Evolutionary conservation across 2,113 vertebrate species (phyloP).

Genomic region (Chiloscyllium plagiosum): DNA sequence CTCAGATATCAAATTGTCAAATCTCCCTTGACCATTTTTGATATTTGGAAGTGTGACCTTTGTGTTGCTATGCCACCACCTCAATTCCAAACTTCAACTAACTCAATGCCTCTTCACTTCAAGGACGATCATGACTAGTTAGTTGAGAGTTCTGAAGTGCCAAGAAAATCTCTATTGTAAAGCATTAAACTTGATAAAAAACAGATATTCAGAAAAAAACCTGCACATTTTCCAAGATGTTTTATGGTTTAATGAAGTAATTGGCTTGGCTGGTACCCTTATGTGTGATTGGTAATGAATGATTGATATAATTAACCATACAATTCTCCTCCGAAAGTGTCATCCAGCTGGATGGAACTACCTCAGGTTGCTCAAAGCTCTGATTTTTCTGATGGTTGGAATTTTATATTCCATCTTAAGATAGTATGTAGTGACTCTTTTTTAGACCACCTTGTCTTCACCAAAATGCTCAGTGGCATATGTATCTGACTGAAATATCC

Average conservation of each 20-base stretch:
- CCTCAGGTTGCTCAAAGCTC: neutral
- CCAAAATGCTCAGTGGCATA: neutral
- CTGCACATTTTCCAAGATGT: neutral
- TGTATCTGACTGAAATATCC: neutral
- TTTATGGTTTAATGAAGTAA: neutral
- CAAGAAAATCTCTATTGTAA: neutral
- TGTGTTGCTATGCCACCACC: neutral
- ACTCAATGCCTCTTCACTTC: neutral
- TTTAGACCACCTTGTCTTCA: neutral
- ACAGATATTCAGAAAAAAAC: neutral
- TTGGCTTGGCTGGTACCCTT: neutral
- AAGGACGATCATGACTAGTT: neutral
- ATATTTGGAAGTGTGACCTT: neutral
- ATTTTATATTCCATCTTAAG: neutral
- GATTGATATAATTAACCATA: neutral
- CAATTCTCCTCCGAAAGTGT: neutral
- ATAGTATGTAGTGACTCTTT: neutral
- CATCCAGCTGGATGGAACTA: neutral
- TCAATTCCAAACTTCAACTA: neutral
- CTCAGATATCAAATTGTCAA: neutral
- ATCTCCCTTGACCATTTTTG: neutral
- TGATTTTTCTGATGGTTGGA: neutral
- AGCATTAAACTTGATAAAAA: neutral
- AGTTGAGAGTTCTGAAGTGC: neutral
- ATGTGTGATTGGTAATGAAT: neutral